A percentile compares a stretch with the other conserved stretches of the same genome.
phyloP scores from a whole-genome alignment of 2,797 vertebrate genomes.

The Sebastes taczanowskii region DNA sequence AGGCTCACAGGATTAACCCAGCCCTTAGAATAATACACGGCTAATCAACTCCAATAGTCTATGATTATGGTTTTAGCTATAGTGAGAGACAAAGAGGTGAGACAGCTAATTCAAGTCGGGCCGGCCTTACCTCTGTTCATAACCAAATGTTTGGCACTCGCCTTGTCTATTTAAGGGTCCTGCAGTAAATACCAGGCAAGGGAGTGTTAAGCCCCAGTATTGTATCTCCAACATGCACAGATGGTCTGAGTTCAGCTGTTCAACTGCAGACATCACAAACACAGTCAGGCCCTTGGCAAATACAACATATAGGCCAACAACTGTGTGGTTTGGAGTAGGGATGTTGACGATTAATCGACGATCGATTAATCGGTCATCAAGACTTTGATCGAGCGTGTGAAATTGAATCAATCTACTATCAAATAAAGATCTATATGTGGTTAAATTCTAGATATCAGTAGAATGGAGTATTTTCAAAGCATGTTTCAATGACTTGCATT shows the following conservation, averaged over 20 bases:
- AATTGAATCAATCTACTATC: no score
- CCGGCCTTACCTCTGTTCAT: conserved; percentile 19
- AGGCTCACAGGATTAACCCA: conserved; percentile 58
- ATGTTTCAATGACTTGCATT: no score
- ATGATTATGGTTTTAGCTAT: conserved; percentile 64
- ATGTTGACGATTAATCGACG: no score
- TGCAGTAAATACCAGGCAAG: conserved; percentile 28
- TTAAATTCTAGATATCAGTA: no score
- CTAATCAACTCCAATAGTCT: conserved; percentile 58
- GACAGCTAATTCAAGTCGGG: conserved; percentile 63
- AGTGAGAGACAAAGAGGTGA: conserved; percentile 60
- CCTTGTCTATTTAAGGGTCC: conserved; percentile 1
- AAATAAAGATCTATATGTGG: no score
- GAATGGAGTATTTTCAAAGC: no score
- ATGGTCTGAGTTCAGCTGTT: conserved; percentile 2
- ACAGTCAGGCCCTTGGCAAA: not conserved
- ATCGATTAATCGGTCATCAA: no score
- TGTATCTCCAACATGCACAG: conserved; percentile 27
- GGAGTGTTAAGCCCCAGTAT: conserved; percentile 28
- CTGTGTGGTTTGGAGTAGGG: not conserved
- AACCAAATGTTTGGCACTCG: conserved; percentile 30
- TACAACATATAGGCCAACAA: not conserved
- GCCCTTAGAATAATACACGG: conserved; percentile 53
- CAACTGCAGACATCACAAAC: not conserved
- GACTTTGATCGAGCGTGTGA: no score